These are phyloP conservation scores for Cantharis flavilabris DNA, from an alignment of 2,888 invertebrate genomes.

Conservation along the genomic window DNA sequence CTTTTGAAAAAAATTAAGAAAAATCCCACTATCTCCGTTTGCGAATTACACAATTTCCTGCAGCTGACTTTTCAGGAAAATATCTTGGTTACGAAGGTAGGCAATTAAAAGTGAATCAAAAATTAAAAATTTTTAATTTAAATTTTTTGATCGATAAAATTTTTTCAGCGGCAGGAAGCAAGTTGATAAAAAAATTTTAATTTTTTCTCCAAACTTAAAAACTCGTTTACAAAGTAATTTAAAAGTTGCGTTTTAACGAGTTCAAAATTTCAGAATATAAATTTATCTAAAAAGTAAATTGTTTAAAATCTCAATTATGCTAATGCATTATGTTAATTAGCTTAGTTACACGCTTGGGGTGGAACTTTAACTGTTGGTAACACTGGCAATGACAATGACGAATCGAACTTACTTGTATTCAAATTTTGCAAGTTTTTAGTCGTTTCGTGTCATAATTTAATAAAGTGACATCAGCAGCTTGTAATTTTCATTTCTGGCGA, in stretches of 20 bases:
- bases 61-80: no score
- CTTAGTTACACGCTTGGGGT: slow-evolving; percentile 40
- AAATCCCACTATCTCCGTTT: no score
- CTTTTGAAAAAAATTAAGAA: no score
- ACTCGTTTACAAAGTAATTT: neutral
- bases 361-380: slow-evolving; percentile 38
- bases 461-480: slow-evolving; percentile 36
- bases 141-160: neutral
- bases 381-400: slow-evolving; percentile 42
- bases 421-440: slow-evolving; percentile 39
- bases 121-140: neutral
- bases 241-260: neutral
- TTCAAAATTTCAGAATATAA: slow-evolving; percentile 15
- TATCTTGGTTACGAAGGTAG: no score
- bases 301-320: slow-evolving; percentile 36
- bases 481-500: slow-evolving; percentile 32
- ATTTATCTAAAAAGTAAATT: slow-evolving; percentile 22
- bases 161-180: neutral
- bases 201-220: neutral
- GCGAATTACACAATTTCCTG: no score
- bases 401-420: slow-evolving; percentile 36
- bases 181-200: neutral
- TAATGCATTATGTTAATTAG: slow-evolving; percentile 43
- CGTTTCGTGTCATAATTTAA: slow-evolving; percentile 37
- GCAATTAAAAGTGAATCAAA: neutral